Evolutionary conservation across 2,888 invertebrate species (phyloP), one percentile per base, ranked within the genome.

Genomic region (Perizoma affinitatum): DNA sequence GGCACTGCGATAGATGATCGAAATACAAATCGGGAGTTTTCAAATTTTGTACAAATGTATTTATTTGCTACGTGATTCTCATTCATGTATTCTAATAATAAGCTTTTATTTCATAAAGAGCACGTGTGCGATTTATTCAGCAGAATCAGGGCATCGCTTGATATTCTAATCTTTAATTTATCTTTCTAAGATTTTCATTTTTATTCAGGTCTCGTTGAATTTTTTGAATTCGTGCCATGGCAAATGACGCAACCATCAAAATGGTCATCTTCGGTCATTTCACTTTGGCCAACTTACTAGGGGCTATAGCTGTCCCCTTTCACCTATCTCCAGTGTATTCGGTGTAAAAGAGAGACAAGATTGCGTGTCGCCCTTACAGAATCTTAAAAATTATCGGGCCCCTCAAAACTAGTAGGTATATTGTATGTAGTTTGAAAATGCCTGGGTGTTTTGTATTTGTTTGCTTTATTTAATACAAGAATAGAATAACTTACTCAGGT

Each of bases 221-320:
- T 76, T 79, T 84, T 81, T 70, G 68, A 79, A 87, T 88, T 87
- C 84, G 81, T 79, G 74, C 75, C 78, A 78, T 81, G 82, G 74
- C 68, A 79, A 82, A 82, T 90, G 91, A 91, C 88, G 90, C 88
- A 90, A 91, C 83, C 77, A 78, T 84, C 85, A 79, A 90, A 90
- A 88, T 89, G 88, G 89, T 88, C 90, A 86, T 67, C 86, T 54
- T 84, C 88, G 91, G 91, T 90, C 91, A 91, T 90, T 91, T 91
- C 91, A 82, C 91, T 91, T 89, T 91, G 91, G 85, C 91, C 90
- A 89, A 92, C 90, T 90, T 92, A 89, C 84, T 80, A 74, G 79
- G 76, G 74, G 78, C 74, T 74, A 78, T 68, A 57, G 63, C 79
- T 77, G 70, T 83, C 82, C 75, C 73, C 71, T 80, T 82, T 79